These are phyloP conservation scores for Caenorhabditis inopinata DNA, from an alignment of 1,140 invertebrate species.

Conservation along the genomic window DNA sequence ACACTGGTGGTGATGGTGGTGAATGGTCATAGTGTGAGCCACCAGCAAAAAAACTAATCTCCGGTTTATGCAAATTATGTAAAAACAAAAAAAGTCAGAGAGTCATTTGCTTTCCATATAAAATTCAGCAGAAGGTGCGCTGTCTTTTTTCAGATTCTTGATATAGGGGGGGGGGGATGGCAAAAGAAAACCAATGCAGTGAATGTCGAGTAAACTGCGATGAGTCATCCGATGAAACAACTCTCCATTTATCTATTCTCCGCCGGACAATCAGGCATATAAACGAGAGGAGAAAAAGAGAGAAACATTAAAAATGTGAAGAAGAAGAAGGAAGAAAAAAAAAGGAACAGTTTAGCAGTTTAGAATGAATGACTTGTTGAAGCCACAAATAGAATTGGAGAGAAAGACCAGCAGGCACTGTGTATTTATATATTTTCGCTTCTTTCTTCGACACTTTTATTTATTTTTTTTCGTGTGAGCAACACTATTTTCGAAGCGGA, in stretches of 20 bases:
- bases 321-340: no score
- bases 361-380: conserved; percentile 34
- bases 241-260: not conserved
- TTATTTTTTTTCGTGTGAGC: no score
- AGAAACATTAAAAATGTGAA: conserved; percentile 14
- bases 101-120: no score
- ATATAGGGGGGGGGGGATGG: no score
- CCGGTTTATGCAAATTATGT: not conserved
- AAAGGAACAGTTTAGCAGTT: no score
- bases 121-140: not conserved
- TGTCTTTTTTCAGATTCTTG: no score
- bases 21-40: no score
- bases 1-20: no score
- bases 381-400: conserved; percentile 1
- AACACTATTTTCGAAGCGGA: no score
- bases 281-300: not conserved
- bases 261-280: not conserved
- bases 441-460: no score
- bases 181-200: conserved; percentile 17
- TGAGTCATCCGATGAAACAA: not conserved
- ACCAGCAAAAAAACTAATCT: no score
- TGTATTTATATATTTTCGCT: not conserved
- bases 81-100: not conserved
- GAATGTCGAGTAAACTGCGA: not conserved
- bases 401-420: not conserved